A percentile compares a stretch with the other conserved stretches of the same genome.
These are phyloP conservation scores for Poeciliopsis presidionis DNA, from an alignment of 2,797 vertebrate species.

Conservation along the genomic window DNA sequence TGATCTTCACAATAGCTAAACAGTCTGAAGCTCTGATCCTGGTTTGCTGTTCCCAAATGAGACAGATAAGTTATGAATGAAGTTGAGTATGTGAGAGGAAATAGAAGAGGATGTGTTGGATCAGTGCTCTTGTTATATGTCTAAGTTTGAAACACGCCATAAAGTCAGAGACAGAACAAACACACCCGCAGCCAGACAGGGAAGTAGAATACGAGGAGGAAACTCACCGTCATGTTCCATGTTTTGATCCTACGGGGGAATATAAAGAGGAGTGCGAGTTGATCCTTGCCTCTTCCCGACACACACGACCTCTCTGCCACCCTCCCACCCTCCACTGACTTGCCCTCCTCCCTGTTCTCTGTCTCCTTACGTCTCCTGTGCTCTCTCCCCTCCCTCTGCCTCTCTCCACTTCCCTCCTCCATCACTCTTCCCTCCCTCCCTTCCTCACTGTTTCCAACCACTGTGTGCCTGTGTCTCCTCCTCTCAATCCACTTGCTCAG, in stretches of 20 bases:
- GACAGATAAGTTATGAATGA: constrained; percentile 49
- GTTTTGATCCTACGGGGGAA: constrained; percentile 73
- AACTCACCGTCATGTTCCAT: constrained; percentile 93
- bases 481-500: constrained; percentile 37
- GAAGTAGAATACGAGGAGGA: constrained; percentile 28
- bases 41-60: background rate
- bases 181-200: constrained; percentile 17
- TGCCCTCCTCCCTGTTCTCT: constrained; percentile 41
- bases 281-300: constrained; percentile 75
- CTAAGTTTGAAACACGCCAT: constrained; percentile 7
- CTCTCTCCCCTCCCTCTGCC: constrained; percentile 36
- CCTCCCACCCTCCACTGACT: constrained; percentile 47
- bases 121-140: background rate
- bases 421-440: constrained; percentile 22
- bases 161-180: constrained; percentile 19
- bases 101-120: constrained; percentile 3
- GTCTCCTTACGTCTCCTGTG: constrained; percentile 17
- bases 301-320: constrained; percentile 63
- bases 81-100: constrained; percentile 13
- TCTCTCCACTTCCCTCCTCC: constrained; percentile 39
- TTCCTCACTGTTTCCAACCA: constrained; percentile 27
- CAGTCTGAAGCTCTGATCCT: background rate
- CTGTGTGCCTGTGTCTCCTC: constrained; percentile 40
- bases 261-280: constrained; percentile 70
- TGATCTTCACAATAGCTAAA: constrained; percentile 9